phyloP scores from a whole-genome alignment of 2,888 invertebrate genomes.

The Cremastinae sp. region DNA sequence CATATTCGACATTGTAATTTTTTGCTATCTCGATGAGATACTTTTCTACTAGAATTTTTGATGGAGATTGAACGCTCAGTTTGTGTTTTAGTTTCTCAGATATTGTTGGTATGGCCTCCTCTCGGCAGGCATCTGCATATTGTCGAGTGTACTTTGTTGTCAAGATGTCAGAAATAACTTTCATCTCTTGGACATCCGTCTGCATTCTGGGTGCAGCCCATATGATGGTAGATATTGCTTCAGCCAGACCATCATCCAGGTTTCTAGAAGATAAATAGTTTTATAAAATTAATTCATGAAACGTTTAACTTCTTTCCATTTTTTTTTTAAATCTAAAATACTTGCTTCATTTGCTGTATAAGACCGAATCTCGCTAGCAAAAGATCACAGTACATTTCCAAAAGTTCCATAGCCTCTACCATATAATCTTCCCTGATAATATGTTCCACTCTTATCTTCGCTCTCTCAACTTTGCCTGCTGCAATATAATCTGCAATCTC shows the following conservation, averaged over 20 bases:
- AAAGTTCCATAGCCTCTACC: slow-evolving; percentile 99
- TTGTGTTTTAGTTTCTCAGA: slow-evolving; percentile 97
- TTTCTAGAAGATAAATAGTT: slow-evolving; percentile 79
- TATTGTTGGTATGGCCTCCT: slow-evolving; percentile 89
- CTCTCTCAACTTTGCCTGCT: slow-evolving; percentile 92
- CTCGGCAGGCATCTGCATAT: slow-evolving; percentile 93
- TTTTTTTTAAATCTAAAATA: slow-evolving; percentile 52
- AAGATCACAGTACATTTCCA: slow-evolving; percentile 99
- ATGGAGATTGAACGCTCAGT: slow-evolving; percentile 95
- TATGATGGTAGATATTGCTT: slow-evolving; percentile 96
- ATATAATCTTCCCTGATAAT: slow-evolving; percentile 99
- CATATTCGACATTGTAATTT: slow-evolving; percentile 96
- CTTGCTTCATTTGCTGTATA: slow-evolving; percentile 96
- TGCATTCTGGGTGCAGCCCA: slow-evolving; percentile 98
- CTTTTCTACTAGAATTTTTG: slow-evolving; percentile 96
- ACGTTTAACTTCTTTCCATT: not conserved
- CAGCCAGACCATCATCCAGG: slow-evolving; percentile 96
- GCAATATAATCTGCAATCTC: slow-evolving; percentile 98
- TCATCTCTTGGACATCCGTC: slow-evolving; percentile 89
- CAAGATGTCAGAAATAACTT: slow-evolving; percentile 92
- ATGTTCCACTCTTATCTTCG: slow-evolving; percentile 98
- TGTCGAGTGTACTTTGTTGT: slow-evolving; percentile 96
- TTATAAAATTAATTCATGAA: not conserved
- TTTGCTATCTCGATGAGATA: slow-evolving; percentile 98
- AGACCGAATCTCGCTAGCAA: slow-evolving; percentile 97